Percentiles rank a stretch among this genome's conserved stretches.
These are phyloP conservation scores for Cryptocephalus primarius DNA, from an alignment of 2,888 invertebrate genomes.

Conservation along the genomic window DNA sequence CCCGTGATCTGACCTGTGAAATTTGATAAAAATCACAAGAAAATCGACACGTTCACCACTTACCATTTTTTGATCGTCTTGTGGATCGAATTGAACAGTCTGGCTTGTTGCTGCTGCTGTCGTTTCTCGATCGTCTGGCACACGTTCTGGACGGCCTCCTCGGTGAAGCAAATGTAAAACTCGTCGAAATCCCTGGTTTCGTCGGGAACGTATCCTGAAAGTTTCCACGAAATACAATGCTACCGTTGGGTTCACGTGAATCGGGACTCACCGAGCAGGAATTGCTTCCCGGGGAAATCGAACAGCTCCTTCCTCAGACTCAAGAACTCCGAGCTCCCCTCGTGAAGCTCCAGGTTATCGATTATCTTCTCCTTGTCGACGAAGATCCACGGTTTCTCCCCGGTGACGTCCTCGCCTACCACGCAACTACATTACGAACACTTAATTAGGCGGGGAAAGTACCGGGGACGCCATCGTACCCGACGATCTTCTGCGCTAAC, in stretches of 20 bases:
- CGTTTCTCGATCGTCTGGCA: constrained; percentile 44
- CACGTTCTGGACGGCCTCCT: constrained; percentile 42
- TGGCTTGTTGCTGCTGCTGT: constrained; percentile 40
- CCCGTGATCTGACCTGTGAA: constrained; percentile 39
- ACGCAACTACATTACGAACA: constrained; percentile 32
- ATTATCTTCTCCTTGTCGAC: constrained; percentile 49
- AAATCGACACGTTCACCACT: background rate
- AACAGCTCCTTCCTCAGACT: constrained; percentile 33
- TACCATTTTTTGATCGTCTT: constrained; percentile 17
- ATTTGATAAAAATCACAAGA: background rate
- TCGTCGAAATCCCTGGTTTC: constrained; percentile 51
- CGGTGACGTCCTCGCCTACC: constrained; percentile 57
- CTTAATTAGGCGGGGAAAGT: background rate
- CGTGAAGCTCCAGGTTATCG: constrained; percentile 49
- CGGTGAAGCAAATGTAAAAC: constrained; percentile 56
- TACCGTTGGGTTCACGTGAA: background rate
- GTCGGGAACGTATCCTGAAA: constrained; percentile 52
- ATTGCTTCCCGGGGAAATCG: constrained; percentile 24
- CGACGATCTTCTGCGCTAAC: constrained; percentile 49
- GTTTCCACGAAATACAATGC: background rate
- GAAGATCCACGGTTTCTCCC: constrained; percentile 64
- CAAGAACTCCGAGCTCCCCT: constrained; percentile 41
- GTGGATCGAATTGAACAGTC: constrained; percentile 20
- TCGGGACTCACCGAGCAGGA: constrained; percentile 14
- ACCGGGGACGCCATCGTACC: constrained; percentile 20